A percentile compares a stretch with the other conserved stretches of the same genome.
Conservation (phyloP, 2,888 invertebrate genomes). For the Acanthosepion lycidas region DNA sequence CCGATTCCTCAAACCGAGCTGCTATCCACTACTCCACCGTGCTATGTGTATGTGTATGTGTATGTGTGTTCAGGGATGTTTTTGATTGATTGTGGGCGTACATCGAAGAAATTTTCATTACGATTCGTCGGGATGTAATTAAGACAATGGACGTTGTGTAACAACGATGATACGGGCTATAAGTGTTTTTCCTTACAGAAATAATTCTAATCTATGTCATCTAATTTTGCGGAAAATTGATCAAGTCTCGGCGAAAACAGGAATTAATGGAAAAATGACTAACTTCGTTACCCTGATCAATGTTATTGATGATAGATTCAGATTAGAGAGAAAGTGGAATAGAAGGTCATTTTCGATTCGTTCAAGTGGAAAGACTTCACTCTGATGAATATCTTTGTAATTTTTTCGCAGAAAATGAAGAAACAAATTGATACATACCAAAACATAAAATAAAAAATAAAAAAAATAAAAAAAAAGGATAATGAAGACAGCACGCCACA, state of each 20-base stretch:
- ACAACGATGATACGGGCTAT: neutral
- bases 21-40: no score
- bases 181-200: neutral
- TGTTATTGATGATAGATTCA: neutral
- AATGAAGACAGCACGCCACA: no score
- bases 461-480: no score
- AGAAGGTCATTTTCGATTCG: neutral
- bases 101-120: neutral
- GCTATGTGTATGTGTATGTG: no score
- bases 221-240: neutral
- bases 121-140: neutral
- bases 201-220: slow-evolving; percentile 18
- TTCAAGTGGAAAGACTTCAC: no score
- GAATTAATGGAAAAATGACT: neutral
- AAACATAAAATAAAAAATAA: neutral
- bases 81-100: no score
- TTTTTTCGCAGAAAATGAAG: neutral
- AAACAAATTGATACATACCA: neutral
- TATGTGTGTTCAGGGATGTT: neutral
- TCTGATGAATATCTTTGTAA: neutral
- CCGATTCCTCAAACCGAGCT: no score
- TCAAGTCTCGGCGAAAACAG: neutral
- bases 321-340: neutral
- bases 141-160: neutral
- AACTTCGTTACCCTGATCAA: neutral